Conservation (phyloP, 1,140 invertebrate species). For the Chironomus tepperi region DNA sequence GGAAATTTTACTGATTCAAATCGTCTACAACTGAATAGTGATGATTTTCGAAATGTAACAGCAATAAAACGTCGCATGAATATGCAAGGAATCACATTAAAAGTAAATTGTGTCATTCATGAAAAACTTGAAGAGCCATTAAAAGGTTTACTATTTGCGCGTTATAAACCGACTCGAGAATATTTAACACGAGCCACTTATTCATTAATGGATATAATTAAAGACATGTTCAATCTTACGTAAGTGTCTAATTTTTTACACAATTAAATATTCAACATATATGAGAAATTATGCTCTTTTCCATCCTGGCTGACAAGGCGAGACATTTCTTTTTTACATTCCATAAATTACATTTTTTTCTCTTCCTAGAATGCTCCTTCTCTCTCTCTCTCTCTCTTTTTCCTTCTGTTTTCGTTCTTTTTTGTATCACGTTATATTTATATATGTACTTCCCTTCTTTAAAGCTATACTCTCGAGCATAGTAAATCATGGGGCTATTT, state of each 20-base stretch:
- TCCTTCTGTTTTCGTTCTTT: neutral
- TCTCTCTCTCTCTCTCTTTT: neutral
- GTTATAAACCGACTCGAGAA: neutral
- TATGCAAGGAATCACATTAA: conserved; percentile 34
- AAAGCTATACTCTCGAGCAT: conserved; percentile 44
- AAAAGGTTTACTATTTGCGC: neutral
- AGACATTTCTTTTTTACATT: neutral
- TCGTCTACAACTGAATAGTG: conserved; percentile 36
- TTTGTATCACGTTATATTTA: conserved; percentile 21
- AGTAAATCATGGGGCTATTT: conserved; percentile 55
- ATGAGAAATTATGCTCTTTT: neutral
- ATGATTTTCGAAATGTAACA: conserved; percentile 40
- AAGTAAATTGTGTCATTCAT: neutral
- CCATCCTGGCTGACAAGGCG: neutral
- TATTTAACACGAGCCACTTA: neutral
- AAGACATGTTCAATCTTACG: conserved; percentile 19
- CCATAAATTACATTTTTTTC: neutral
- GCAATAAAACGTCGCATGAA: conserved; percentile 42
- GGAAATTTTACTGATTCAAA: conserved; percentile 38
- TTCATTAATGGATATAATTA: neutral
- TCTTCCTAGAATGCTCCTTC: neutral
- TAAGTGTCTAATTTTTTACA: conserved; percentile 3
- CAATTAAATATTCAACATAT: conserved; percentile 21
- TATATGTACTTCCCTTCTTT: conserved; percentile 24
- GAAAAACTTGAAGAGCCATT: neutral